These are phyloP conservation scores for Andrena flavipes DNA, from an alignment of 2,888 invertebrate genomes.

Conservation along the genomic window DNA sequence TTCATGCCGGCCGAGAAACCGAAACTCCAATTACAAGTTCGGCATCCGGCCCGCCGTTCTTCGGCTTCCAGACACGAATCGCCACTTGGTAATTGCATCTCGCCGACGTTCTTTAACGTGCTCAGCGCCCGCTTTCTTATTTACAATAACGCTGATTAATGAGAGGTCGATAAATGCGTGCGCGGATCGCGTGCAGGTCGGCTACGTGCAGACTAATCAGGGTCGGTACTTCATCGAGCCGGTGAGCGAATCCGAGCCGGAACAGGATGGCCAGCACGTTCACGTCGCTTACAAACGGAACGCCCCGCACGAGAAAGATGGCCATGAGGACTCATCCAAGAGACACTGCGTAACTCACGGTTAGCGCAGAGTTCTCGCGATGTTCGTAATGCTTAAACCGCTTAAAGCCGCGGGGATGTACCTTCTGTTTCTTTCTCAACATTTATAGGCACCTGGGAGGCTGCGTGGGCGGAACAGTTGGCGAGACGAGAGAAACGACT, in stretches of 20 bases:
- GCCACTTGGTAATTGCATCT: slow-evolving; percentile 14
- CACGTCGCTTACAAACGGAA: slow-evolving; percentile 86
- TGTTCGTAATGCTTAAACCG: not conserved
- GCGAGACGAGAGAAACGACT: slow-evolving; percentile 79
- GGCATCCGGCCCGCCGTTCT: not conserved
- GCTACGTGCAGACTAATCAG: slow-evolving; percentile 86
- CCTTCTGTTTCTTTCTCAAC: not conserved
- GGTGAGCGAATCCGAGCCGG: slow-evolving; percentile 85
- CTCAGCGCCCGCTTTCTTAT: slow-evolving; percentile 14
- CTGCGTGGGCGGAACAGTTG: slow-evolving; percentile 83
- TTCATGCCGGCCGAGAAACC: not conserved
- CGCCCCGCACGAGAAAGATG: slow-evolving; percentile 66
- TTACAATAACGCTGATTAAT: slow-evolving; percentile 47
- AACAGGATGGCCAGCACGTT: slow-evolving; percentile 85
- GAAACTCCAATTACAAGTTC: slow-evolving; percentile 16
- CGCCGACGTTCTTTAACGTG: not conserved
- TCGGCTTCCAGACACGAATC: not conserved
- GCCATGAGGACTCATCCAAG: slow-evolving; percentile 36
- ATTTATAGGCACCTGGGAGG: slow-evolving; percentile 77
- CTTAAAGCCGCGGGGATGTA: not conserved
- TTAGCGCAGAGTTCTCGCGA: slow-evolving; percentile 46
- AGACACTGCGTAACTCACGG: slow-evolving; percentile 75
- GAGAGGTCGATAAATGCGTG: slow-evolving; percentile 45
- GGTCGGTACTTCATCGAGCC: slow-evolving; percentile 88
- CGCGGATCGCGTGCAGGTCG: slow-evolving; percentile 83